A percentile compares a stretch with the other conserved stretches of the same genome.
Conservation (phyloP, 2,888 invertebrate genomes). For the Dolichopus griseipennis region DNA sequence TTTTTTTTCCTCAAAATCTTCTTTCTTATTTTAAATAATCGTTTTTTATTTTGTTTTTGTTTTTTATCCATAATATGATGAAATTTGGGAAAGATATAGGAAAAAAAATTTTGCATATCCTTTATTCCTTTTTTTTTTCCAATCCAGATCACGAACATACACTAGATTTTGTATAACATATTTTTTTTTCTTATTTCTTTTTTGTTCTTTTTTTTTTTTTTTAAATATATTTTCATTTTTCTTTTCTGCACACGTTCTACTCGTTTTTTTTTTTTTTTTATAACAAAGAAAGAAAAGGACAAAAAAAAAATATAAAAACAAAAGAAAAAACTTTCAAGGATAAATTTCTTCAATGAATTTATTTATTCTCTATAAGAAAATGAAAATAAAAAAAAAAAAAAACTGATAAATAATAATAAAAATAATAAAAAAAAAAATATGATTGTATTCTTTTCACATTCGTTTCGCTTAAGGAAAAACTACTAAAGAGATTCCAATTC, state of each 20-base stretch:
- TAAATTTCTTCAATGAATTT: neutral
- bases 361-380: too few species aligned
- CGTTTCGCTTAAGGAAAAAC: neutral
- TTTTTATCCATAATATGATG: neutral
- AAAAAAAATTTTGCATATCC: neutral
- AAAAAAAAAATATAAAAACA: neutral
- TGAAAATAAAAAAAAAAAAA: too few species aligned
- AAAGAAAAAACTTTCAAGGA: neutral
- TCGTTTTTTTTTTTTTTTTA: too few species aligned
- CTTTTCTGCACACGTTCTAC: neutral
- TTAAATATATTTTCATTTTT: neutral
- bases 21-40: neutral
- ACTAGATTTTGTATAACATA: neutral
- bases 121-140: neutral
- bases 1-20: neutral
- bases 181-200: neutral
- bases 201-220: neutral
- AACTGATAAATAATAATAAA: too few species aligned
- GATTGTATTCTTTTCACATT: neutral
- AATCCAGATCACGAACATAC: constrained; percentile 2
- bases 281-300: too few species aligned
- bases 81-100: too few species aligned
- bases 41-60: neutral
- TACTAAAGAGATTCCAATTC: neutral
- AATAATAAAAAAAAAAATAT: too few species aligned